Percentiles rank a stretch among this genome's conserved stretches.
phyloP scores from a whole-genome alignment of 2,888 invertebrate species.

The Acronicta aceris region DNA sequence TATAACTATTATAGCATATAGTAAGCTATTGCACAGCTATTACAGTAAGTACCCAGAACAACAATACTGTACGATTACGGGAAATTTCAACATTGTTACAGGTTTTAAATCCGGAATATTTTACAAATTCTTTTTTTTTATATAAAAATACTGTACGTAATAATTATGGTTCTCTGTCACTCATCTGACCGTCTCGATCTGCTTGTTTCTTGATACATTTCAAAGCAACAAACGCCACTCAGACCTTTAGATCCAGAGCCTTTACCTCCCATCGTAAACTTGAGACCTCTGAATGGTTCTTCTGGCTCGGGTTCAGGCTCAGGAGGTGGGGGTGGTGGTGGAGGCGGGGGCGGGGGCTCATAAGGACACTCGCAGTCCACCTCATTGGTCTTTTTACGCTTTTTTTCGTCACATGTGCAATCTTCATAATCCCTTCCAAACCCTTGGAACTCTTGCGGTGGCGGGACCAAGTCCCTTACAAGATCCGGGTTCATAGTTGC shows the following conservation, averaged over 20 bases:
- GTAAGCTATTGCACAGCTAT: no score
- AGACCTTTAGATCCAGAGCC: conserved; percentile 71
- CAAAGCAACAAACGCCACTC: conserved; percentile 68
- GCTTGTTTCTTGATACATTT: conserved; percentile 47
- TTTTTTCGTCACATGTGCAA: conserved; percentile 9
- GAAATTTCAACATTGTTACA: conserved; percentile 7
- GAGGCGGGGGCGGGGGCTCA: not conserved
- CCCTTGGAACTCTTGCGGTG: not conserved
- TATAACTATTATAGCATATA: no score
- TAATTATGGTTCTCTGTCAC: not conserved
- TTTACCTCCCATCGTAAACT: conserved; percentile 66
- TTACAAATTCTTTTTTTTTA: not conserved
- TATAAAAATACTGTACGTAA: not conserved
- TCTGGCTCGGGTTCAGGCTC: conserved; percentile 7
- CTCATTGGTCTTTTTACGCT: not conserved
- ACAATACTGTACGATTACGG: conserved; percentile 4
- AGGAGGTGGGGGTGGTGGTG: not conserved
- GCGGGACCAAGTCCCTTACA: not conserved
- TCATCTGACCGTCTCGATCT: conserved; percentile 1
- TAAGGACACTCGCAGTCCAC: conserved; percentile 2
- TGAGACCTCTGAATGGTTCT: conserved; percentile 56
- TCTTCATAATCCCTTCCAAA: not conserved
- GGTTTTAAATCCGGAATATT: conserved; percentile 1
- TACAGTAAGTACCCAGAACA: not conserved
- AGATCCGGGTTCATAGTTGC: conserved; percentile 25